Percentiles rank a stretch among this genome's conserved stretches.
Conservation (phyloP, 2,888 invertebrate species). For the Cephus runcator region DNA sequence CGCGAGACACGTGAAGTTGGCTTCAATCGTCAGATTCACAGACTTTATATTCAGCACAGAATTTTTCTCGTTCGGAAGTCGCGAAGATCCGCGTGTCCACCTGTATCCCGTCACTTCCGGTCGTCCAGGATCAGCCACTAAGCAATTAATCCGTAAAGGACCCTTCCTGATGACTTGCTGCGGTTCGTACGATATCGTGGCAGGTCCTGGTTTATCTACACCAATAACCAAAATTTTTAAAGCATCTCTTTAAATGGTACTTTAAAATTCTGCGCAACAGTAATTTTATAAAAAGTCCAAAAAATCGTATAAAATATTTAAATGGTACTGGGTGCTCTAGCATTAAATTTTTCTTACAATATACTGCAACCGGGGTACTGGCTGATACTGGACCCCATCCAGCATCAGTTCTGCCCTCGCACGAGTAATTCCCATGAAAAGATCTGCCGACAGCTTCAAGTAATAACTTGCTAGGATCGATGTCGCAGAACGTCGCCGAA, state of each 20-base stretch:
- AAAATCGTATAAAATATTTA: neutral
- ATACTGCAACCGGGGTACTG: constrained; percentile 82
- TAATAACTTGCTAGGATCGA: constrained; percentile 86
- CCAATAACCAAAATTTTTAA: neutral
- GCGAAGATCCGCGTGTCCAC: constrained; percentile 83
- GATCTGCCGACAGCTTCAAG: constrained; percentile 87
- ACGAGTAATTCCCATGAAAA: constrained; percentile 94
- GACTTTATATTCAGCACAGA: constrained; percentile 84
- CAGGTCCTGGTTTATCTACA: constrained; percentile 87
- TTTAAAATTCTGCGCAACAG: neutral
- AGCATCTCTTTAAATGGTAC: neutral
- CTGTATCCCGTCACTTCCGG: constrained; percentile 81
- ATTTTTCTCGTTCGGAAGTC: constrained; percentile 79
- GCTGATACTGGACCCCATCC: constrained; percentile 88
- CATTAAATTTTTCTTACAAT: constrained; percentile 71
- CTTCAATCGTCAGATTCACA: constrained; percentile 85
- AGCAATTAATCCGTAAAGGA: constrained; percentile 84
- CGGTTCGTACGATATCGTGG: constrained; percentile 79
- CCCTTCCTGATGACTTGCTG: constrained; percentile 84
- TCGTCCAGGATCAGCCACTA: constrained; percentile 83
- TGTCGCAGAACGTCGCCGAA: constrained; percentile 76
- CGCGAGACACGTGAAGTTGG: constrained; percentile 90
- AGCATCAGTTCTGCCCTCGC: constrained; percentile 88
- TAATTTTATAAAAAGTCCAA: neutral
- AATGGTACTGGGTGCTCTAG: neutral